phyloP scores from a whole-genome alignment of 1,140 invertebrate species.

The Saccostrea glomerata region DNA sequence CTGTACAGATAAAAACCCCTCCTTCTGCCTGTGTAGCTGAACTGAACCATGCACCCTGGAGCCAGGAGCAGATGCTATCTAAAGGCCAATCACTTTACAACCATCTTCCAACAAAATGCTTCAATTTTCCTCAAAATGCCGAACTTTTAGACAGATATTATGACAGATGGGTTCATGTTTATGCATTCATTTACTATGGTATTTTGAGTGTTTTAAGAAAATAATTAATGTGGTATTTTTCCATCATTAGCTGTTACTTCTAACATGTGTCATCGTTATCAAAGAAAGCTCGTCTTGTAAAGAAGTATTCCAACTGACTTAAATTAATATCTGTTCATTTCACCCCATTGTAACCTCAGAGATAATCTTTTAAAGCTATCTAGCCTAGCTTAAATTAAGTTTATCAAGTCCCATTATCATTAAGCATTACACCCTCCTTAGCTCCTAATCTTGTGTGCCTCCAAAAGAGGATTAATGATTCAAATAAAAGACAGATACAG shows the following conservation, averaged over 20 bases:
- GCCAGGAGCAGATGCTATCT: conserved; percentile 18
- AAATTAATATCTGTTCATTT: neutral
- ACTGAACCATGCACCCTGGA: conserved; percentile 22
- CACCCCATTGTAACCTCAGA: neutral
- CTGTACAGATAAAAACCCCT: neutral
- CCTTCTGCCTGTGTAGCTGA: neutral
- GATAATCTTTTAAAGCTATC: conserved; percentile 8
- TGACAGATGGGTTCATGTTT: neutral
- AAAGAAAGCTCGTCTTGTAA: neutral
- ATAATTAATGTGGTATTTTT: neutral
- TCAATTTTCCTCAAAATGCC: neutral
- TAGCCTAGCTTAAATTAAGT: neutral
- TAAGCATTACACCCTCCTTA: neutral
- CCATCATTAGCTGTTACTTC: neutral
- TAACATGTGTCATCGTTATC: conserved; percentile 14
- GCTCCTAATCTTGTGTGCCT: neutral
- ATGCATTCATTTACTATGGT: conserved; percentile 8
- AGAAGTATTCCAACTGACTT: neutral
- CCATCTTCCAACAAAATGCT: neutral
- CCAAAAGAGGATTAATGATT: neutral
- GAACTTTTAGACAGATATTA: neutral
- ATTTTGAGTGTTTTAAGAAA: conserved; percentile 3
- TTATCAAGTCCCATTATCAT: conserved; percentile 20
- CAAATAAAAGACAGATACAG: neutral
- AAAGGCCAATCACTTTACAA: neutral